Base-by-base conservation (phyloP, 64 coral and sea anemone genomes). In the Montipora efflorescens region DNA sequence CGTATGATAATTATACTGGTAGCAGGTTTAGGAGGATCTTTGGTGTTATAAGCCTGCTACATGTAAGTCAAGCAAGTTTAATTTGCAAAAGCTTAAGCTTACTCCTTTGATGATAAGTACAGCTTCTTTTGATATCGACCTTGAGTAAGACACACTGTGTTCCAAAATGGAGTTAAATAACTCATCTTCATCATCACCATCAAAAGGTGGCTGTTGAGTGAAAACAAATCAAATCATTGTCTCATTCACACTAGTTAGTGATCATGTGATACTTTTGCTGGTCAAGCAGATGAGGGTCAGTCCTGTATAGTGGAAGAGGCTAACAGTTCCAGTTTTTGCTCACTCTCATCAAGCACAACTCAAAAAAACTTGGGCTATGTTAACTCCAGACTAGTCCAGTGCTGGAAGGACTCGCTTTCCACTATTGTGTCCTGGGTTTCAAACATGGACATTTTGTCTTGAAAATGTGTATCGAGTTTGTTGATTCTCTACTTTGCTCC, bases 141-240 rank as follows among this genome's bases (percentile, higher is more conserved):
- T 95, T 9, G 97, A 79, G 72, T 95, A 98, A n/a, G 97, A 98
- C 9, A 98, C 91, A 94, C 90, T 98, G 83, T 98, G 97, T 79
- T 98, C 97, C 50, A 98, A 75, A 83, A 98, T 98, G 9, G 97
- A 98, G 69, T 98, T 98, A 48, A 98, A 98, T 2, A 98, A 75
- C 57, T 98, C 97, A 78, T 98, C 97, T 95, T 98, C 97, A 82
- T 98, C 97, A 80, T 98, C 97, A 20, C 97, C 97, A 91, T 98
- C 97, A 61, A 98, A 98, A 43, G 97, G 97, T 22, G 97, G 97
- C 97, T 98, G 47, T 9, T 81, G 67, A 76, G 50, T 47, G 4
- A 61, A 57, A 5, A 73, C 53, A 9, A 23, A 46, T 78, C 68
- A 16, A 57, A 57, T 57, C 6, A 61, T 18, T 2, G 62, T 58